Base-by-base conservation (phyloP, 1,140 invertebrate species). In the Lepidostoma basale region DNA sequence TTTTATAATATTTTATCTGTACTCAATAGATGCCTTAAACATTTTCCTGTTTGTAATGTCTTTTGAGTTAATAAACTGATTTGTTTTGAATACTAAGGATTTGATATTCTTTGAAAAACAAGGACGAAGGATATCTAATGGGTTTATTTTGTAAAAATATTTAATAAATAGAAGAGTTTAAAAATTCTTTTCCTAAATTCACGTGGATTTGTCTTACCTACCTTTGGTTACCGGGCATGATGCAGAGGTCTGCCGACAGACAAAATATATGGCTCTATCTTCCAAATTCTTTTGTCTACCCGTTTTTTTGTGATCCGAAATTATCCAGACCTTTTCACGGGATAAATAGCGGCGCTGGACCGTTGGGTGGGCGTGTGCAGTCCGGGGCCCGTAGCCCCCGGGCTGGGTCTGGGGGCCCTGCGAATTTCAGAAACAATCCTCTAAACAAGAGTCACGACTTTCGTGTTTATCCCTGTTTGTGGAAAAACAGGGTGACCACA, bases 201-300 rank as follows among this genome's bases (percentile, higher is more conserved):
- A 12, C 33, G 33, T 5, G 1, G 33, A 36, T 36, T 36, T 9
- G n/a, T n/a, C n/a, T n/a, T n/a, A n/a, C n/a, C n/a, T n/a, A n/a
- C n/a, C n/a, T n/a, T n/a, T n/a, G n/a, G n/a, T n/a, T n/a, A n/a
- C n/a, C n/a, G n/a, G n/a, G n/a, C n/a, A n/a, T n/a, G n/a, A n/a
- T n/a, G n/a, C n/a, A n/a, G n/a, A n/a, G 18, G 10, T 8, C 45
- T 12, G 45, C 22, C 45, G 45, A 49, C 22, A 49, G 22, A 0
- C 8, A 8, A 25, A 22, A 49, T 49, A 49, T 49, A 49, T 10
- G 22, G 22, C 45, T 49, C 23, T 49, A 49, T 49, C 45, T 10
- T 49, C 45, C 5, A 23, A 49, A 23, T 20, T 26, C 45, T 23
- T 25, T 49, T 49, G 45, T 49, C 45, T 49, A 49, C 45, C 33